Evolutionary conservation across 2,888 invertebrate species (phyloP), one percentile per base, ranked within the genome.

Genomic region (Cyclophora punctaria): DNA sequence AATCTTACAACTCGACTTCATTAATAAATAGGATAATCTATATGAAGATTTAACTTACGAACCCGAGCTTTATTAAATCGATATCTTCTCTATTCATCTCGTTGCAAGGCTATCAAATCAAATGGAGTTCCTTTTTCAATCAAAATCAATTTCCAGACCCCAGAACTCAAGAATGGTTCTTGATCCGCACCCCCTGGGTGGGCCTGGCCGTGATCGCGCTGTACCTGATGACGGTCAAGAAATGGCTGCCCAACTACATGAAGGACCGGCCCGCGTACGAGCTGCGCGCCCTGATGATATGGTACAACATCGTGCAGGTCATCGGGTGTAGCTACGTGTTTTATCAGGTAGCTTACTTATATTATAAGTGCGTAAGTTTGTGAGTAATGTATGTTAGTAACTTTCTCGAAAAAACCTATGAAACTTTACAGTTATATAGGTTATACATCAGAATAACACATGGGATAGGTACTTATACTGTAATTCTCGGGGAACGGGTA

Each of bases 221-320:
- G 0, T 96, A 96, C 73, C 80, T 96, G 47, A 78, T 91, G 53
- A 84, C 93, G 51, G 93, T 96, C 7, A 86, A 90, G 52, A 87
- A 89, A 53, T 83, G 92, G 68, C 93, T 96, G 0, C 96, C 96
- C 0, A 82, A 84, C 43, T 87, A 91, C 66, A 95, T 95, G 95
- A 86, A 85, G 53, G 84, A 91, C 48, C 86, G 93, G 34, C 80
- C 89, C 45, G 91, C 95, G 0, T 91, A 90, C 62, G 89, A 93
- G 47, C 73, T 95, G 35, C 89, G 92, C 41, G 80, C 81, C 43
- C 64, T 92, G 35, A 88, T 95, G 67, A 90, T 92, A 47, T 67
- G 90, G 2, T 95, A 94, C 69, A 94, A 95, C 69, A 73, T 91
- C 2, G 54, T 91, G 20, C 95, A 95, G 89, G 92, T 95, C 46